Evolutionary conservation across 2,113 vertebrate genomes (phyloP), one percentile per base, ranked within the genome.

Genomic region (Trinectes maculatus): DNA sequence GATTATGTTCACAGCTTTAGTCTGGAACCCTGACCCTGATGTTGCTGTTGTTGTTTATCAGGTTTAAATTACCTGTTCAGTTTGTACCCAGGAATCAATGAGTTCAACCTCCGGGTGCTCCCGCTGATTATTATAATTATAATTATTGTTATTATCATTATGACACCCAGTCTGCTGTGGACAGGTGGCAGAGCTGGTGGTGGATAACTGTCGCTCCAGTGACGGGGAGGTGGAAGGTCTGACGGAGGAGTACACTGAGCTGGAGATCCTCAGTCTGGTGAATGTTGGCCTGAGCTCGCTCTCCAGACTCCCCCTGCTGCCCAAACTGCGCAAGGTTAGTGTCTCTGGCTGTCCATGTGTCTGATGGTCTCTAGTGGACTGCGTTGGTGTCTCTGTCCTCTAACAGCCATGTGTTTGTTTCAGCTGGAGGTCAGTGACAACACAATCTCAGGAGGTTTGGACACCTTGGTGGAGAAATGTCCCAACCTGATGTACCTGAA

Each of bases 251-350:
- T 99, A 95, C 63, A 92, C 95, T 34, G 93, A 92, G 85, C 93
- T 99, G 90, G 95, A 97, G 91, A 93, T 97, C 85, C 93, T 99
- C 86, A 98, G 96, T 87, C 96, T 96, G 94, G 95, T 96, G 85
- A 97, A 96, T 33, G 92, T 94, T 13, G 95, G 96, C 79, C 93
- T 99, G 79, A 91, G 84, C 69, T 98, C 97, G 44, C 91, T 99
- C 5, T 88, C 94, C 85, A 97, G 96, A 85, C 85, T 99, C 89
- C 98, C 98, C 67, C 89, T 94, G 12, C 93, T 99, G 89, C 96
- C 95, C 91, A 97, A 96, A 89, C 94, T 99, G 10, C 95, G 93
- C 81, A 98, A 97, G 98, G 98, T 99, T 55, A 83, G 84, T 21
- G 48, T n/a, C 15, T 8, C 28, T 3, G 8, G 7, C 6, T 11